Evolutionary conservation across 2,888 invertebrate genomes (phyloP).

Genomic region (Caenorhabditis zanzibari): DNA sequence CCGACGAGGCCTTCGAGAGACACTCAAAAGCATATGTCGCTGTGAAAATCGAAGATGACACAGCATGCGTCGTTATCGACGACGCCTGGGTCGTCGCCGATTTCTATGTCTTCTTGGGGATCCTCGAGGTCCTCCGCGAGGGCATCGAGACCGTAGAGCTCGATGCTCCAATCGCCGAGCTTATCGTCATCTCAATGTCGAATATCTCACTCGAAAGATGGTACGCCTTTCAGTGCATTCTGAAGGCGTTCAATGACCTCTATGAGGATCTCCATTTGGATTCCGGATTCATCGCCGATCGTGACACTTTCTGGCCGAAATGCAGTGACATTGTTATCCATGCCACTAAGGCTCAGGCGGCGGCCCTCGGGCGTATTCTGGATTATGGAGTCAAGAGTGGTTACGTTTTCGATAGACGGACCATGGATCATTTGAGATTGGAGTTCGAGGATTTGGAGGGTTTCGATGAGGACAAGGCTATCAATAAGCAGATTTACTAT

Average conservation of each 20-base stretch:
- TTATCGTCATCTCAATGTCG: conserved; percentile 81
- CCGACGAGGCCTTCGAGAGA: conserved; percentile 49
- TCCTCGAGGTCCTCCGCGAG: conserved; percentile 76
- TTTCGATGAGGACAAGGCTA: conserved; percentile 52
- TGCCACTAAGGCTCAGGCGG: conserved; percentile 77
- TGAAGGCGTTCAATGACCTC: conserved; percentile 78
- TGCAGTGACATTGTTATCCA: conserved; percentile 75
- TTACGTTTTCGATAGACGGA: conserved; percentile 76
- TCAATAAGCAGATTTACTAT: conserved; percentile 68
- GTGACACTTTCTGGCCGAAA: conserved; percentile 80
- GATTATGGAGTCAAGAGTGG: conserved; percentile 82
- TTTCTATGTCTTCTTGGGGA: conserved; percentile 72
- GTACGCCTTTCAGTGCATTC: conserved; percentile 82
- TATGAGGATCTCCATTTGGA: conserved; percentile 58
- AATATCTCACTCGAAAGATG: conserved; percentile 79
- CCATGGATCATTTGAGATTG: conserved; percentile 74
- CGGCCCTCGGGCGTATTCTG: conserved; percentile 78
- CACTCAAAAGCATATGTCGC: conserved; percentile 67
- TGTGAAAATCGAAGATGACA: conserved; percentile 57
- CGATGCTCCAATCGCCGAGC: conserved; percentile 81
- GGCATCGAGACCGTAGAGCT: conserved; percentile 73
- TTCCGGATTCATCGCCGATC: conserved; percentile 53
- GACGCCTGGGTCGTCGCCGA: conserved; percentile 78
- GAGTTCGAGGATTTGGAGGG: conserved; percentile 72
- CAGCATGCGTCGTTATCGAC: conserved; percentile 71